Conservation (phyloP, 1,140 invertebrate species). For the Trichonephila inaurata region DNA sequence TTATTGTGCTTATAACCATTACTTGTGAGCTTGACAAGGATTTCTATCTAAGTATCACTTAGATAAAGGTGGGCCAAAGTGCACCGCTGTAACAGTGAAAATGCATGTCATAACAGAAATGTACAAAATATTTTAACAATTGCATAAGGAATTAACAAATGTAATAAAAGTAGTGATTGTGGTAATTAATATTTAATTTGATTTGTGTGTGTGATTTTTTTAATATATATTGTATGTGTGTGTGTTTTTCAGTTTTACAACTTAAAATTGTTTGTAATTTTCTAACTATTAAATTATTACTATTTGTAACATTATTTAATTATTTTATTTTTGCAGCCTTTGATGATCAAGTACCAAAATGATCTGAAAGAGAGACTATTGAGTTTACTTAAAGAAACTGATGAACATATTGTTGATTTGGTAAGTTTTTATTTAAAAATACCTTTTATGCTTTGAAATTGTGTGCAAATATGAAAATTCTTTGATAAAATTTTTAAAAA, state of each 20-base stretch:
- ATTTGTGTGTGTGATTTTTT: neutral
- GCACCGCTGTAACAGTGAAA: too few relatives aligned
- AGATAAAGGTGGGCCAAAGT: too few relatives aligned
- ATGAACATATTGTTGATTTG: slow-evolving; percentile 66
- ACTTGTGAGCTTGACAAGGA: too few relatives aligned
- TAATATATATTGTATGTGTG: neutral
- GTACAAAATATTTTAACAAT: too few relatives aligned
- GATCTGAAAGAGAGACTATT: slow-evolving; percentile 70
- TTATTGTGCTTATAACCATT: too few relatives aligned
- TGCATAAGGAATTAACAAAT: too few relatives aligned
- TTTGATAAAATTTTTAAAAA: neutral
- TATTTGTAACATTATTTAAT: neutral
- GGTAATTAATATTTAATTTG: neutral
- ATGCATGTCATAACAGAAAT: too few relatives aligned
- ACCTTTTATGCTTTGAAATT: neutral
- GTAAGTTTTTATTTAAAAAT: neutral
- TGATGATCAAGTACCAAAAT: slow-evolving; percentile 73
- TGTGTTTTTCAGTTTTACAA: too few relatives aligned
- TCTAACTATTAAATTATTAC: neutral
- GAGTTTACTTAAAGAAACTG: slow-evolving; percentile 62
- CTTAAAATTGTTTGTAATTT: too few relatives aligned
- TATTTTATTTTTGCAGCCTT: slow-evolving; percentile 48
- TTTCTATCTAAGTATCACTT: too few relatives aligned
- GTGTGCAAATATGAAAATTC: neutral
- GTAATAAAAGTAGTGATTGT: neutral